A percentile compares a stretch with the other conserved stretches of the same genome.
These are phyloP conservation scores for Xerus inauris DNA, from an alignment of 2,113 vertebrate genomes.

Conservation along the genomic window DNA sequence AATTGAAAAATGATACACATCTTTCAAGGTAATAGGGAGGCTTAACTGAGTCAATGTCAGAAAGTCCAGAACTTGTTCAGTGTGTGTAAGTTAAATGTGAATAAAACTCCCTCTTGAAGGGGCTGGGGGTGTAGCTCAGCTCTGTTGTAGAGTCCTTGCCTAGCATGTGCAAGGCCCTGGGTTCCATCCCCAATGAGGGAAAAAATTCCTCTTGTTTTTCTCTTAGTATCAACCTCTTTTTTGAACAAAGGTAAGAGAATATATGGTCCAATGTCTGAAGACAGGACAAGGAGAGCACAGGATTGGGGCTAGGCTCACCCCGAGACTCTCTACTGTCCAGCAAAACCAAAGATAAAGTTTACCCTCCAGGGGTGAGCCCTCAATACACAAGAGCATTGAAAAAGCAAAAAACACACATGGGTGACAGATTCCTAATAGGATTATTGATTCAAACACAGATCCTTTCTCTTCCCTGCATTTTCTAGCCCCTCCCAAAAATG, in stretches of 20 bases:
- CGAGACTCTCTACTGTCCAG: not conserved
- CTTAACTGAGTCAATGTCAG: not conserved
- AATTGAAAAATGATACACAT: not conserved
- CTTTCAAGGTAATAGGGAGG: not conserved
- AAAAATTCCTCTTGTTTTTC: not conserved
- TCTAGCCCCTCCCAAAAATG: not conserved
- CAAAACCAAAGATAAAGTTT: not conserved
- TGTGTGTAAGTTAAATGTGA: not conserved
- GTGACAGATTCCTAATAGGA: slow-evolving; percentile 67
- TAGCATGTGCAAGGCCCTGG: not conserved
- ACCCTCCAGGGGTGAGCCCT: not conserved
- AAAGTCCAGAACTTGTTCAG: not conserved
- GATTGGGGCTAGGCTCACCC: no score
- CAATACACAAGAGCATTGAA: slow-evolving; percentile 16
- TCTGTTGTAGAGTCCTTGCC: not conserved
- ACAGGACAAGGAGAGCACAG: not conserved
- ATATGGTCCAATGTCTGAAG: not conserved
- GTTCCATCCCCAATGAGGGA: not conserved
- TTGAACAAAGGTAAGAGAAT: not conserved
- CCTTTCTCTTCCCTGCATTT: slow-evolving; percentile 33
- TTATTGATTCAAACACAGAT: slow-evolving; percentile 65
- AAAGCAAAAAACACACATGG: slow-evolving; percentile 28
- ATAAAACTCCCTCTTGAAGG: not conserved
- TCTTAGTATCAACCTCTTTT: not conserved
- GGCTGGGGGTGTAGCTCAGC: not conserved